phyloP scores from a whole-genome alignment of 2,113 vertebrate species.

The Irena cyanogastra region DNA sequence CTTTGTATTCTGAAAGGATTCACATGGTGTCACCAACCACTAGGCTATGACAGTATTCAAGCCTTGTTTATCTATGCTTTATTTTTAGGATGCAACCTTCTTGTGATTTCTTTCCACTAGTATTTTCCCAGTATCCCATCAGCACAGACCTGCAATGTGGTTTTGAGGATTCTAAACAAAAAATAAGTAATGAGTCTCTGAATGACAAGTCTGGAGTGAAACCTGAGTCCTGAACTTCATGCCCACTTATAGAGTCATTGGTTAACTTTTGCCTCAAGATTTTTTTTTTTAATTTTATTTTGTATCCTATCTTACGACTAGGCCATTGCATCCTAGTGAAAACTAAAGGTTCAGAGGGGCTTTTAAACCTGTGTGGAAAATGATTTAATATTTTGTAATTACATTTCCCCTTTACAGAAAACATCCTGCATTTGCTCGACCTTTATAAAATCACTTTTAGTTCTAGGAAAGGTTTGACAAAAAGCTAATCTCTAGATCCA shows the following conservation, averaged over 20 bases:
- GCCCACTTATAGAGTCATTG: neutral
- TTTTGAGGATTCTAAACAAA: neutral
- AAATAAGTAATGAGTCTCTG: neutral
- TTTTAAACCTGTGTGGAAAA: neutral
- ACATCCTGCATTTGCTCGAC: neutral
- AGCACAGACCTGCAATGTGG: neutral
- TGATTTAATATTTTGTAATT: neutral
- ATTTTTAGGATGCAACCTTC: conserved; percentile 28
- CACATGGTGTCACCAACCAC: neutral
- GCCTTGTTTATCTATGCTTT: neutral
- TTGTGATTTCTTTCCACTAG: neutral
- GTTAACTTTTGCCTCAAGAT: neutral
- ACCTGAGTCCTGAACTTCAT: neutral
- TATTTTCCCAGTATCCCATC: neutral
- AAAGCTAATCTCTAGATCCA: neutral
- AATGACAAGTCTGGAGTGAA: neutral
- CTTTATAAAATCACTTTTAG: neutral
- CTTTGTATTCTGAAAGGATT: neutral
- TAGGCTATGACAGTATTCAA: neutral
- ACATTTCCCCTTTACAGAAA: neutral
- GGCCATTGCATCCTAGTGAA: neutral
- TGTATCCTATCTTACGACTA: neutral
- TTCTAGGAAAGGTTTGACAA: neutral
- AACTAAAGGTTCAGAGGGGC: neutral
- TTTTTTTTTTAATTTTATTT: neutral